Base-by-base conservation (phyloP, 2,797 vertebrate genomes). In the Aldrovandia affinis region DNA sequence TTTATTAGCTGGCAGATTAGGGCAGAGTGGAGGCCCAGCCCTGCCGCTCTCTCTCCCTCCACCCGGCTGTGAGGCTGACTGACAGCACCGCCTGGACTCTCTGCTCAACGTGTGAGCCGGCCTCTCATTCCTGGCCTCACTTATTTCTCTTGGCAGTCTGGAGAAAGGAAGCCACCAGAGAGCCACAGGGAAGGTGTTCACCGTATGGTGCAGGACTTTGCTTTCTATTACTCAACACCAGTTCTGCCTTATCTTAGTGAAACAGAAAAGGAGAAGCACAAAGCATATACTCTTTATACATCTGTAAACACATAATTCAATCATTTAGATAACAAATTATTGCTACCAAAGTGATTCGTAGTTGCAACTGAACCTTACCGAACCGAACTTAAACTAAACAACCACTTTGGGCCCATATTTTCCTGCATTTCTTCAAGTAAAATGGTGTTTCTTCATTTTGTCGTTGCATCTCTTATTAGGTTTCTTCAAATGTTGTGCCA, bases 1-100 rank as follows among this genome's bases (percentile, higher is more conserved):
- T 87, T 95, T 95, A 95, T 95, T 94, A 94, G 92, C 91, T 93
- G 91, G 86, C 0, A 87, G 94, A 95, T 95, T 94, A 96, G 94
- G 91, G 91, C 93, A 94, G 94, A 28, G n/a, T 63, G 25, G 22
- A 63, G 91, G 92, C 94, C 92, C 91, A 91, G 92, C 94, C 92
- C 87, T 89, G 90, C 39, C 82, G 30, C 18, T 59, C 36, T 30
- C 77, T 36, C 63, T 78, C 44, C 15, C 95, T 93, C 83, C 57
- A 7, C 57, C 57, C 20, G 57, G 22, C 57, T 5, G 57, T 9
- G 57, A 28, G 25, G 57, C 57, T 95, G 94, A 96, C 90, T 95
- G 94, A 94, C 94, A 90, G 92, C 88, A 9, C 91, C 95, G 28
- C 94, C 93, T 92, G 92, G 90, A 91, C 68, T 89, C 90, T 93